A percentile compares a stretch with the other conserved stretches of the same genome.
These are phyloP conservation scores for Teleogryllus occipitalis DNA, from an alignment of 1,140 invertebrate genomes.

Conservation along the genomic window DNA sequence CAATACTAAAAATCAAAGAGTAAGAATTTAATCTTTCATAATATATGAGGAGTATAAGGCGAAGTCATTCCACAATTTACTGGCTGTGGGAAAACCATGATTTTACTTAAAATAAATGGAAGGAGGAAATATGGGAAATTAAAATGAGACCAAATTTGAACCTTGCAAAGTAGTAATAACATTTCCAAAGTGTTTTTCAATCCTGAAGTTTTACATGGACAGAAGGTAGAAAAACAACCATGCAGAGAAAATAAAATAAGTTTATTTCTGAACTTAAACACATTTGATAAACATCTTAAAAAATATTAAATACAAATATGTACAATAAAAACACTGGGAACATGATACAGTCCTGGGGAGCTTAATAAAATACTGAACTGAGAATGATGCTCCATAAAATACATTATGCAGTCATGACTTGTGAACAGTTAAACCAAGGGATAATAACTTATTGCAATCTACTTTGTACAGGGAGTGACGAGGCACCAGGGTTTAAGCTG, in stretches of 20 bases:
- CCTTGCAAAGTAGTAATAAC: too few relatives aligned
- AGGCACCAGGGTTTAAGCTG: not conserved
- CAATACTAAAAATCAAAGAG: too few relatives aligned
- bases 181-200: too few relatives aligned
- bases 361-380: not conserved
- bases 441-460: not conserved
- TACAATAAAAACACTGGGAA: not conserved
- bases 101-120: too few relatives aligned
- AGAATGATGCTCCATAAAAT: not conserved
- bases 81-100: too few relatives aligned
- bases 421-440: not conserved
- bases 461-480: not conserved
- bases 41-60: too few relatives aligned
- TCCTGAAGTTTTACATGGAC: too few relatives aligned
- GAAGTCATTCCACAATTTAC: too few relatives aligned
- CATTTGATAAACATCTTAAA: not conserved
- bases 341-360: not conserved
- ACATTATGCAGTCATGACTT: not conserved
- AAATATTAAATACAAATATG: not conserved
- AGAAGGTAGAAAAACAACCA: not conserved
- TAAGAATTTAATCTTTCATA: too few relatives aligned
- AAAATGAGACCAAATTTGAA: too few relatives aligned
- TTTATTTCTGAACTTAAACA: not conserved
- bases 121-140: too few relatives aligned
- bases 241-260: constrained; percentile 1